Evolutionary conservation across 2,113 vertebrate genomes (phyloP), one percentile per base, ranked within the genome.

Genomic region (Podocnemis expansa): DNA sequence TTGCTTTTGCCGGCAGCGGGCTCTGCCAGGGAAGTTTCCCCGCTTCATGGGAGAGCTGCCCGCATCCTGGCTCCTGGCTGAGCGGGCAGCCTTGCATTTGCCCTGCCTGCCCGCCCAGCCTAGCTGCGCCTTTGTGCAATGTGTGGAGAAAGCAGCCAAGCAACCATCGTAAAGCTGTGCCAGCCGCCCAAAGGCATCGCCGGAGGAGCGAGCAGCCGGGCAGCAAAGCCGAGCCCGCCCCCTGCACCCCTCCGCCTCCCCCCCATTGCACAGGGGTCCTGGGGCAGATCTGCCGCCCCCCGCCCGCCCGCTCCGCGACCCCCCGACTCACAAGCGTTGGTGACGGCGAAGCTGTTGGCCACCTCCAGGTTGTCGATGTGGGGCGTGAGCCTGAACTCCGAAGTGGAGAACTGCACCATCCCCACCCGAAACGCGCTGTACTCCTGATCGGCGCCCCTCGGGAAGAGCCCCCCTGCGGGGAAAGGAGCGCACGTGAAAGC

Each of bases 321-420:
- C n/a, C n/a, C n/a, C n/a, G n/a, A 99, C 99, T 99, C 97, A 99
- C 99, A 99, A 97, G 99, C 99, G 95, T 99, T 99, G 97, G 99
- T 99, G 94, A 99, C 99, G 29, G 99, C 99, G 96, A 99, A 99
- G 98, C 99, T 99, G 98, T 99, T 99, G 38, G 99, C 99, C 97
- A 99, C 99, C 98, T 99, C 99, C 98, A 99, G 98, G 98, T 99
- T 99, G 98, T 99, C 99, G 97, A 99, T 99, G 97, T 99, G 99
- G 80, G 99, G 99, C 94, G 99, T 99, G 96, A 99, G 97, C 96
- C 99, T 98, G 98, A 99, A 99, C 98, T 99, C 99, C 91, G 98
- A 98, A 96, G 99, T 99, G 98, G 98, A 99, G 96, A 99, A 99
- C 97, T 99, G 99, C 98, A 99, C 99, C 99, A 99, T 99, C 80